Percentiles rank a stretch among this genome's conserved stretches.
These are phyloP conservation scores for Reticulitermes lucifugus DNA, from an alignment of 2,888 invertebrate species.

Conservation along the genomic window DNA sequence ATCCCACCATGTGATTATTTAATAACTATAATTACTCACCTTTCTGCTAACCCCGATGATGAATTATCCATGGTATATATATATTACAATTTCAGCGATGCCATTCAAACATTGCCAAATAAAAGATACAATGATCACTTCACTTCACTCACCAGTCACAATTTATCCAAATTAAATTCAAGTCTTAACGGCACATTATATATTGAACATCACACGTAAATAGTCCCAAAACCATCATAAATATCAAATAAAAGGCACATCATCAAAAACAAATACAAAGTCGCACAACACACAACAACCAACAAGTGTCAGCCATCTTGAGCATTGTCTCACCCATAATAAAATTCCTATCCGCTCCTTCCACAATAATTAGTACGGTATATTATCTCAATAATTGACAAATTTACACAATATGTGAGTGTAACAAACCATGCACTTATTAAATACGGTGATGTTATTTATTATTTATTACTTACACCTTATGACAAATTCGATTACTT, in stretches of 20 bases:
- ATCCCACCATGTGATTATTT: neutral
- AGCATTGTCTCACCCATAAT: constrained; percentile 47
- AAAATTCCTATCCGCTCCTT: constrained; percentile 39
- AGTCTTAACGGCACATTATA: neutral
- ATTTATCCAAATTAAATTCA: neutral
- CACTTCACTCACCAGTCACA: constrained; percentile 25
- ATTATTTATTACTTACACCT: neutral
- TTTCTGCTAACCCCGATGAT: constrained; percentile 56
- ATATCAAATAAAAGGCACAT: constrained; percentile 47
- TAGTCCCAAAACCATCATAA: constrained; percentile 2
- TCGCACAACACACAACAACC: constrained; percentile 58
- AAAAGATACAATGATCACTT: constrained; percentile 30
- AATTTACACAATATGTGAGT: neutral
- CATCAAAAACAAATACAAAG: constrained; percentile 52
- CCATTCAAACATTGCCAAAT: constrained; percentile 53
- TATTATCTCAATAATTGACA: neutral
- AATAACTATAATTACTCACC: constrained; percentile 52
- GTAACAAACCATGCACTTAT: neutral
- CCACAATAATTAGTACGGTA: constrained; percentile 36
- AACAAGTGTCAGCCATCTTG: constrained; percentile 67
- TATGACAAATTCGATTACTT: neutral
- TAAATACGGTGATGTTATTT: neutral
- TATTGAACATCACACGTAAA: neutral
- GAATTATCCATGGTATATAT: constrained; percentile 56
- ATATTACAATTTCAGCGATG: constrained; percentile 43